These are phyloP conservation scores for Lasiommata megera DNA, from an alignment of 2,888 invertebrate species.

Conservation along the genomic window DNA sequence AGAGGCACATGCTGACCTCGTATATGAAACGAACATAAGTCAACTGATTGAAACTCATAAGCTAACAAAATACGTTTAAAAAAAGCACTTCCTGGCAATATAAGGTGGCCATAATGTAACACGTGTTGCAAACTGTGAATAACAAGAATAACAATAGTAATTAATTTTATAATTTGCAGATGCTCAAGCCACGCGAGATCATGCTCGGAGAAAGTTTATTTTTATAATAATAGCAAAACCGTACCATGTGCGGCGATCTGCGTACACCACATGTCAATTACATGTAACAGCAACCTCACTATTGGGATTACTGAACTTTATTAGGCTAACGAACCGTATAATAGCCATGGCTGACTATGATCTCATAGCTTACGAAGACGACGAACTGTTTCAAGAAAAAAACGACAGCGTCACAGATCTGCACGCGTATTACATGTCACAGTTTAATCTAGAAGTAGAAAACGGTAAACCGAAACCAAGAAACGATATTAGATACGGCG, in stretches of 20 bases:
- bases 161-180: conserved; percentile 77
- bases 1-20: too few relatives aligned
- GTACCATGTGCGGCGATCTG: conserved; percentile 64
- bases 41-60: too few relatives aligned
- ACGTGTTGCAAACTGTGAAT: conserved; percentile 55
- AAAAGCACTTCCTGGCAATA: conserved; percentile 32
- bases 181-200: conserved; percentile 70
- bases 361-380: conserved; percentile 66
- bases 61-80: conserved; percentile 2
- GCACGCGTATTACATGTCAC: conserved; percentile 76
- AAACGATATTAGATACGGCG: conserved; percentile 21
- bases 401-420: conserved; percentile 65
- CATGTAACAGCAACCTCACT: conserved; percentile 54
- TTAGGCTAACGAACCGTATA: conserved; percentile 64
- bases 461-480: conserved; percentile 59
- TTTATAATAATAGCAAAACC: conserved; percentile 77
- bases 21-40: too few relatives aligned
- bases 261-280: conserved; percentile 70
- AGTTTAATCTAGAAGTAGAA: conserved; percentile 75
- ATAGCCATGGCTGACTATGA: conserved; percentile 69
- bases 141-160: conserved; percentile 55
- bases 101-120: conserved; percentile 47
- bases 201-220: conserved; percentile 77
- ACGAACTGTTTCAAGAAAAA: conserved; percentile 61
- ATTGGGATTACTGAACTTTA: conserved; percentile 68